phyloP scores from a whole-genome alignment of 1,140 invertebrate genomes.

The Drosophila micromelanica region DNA sequence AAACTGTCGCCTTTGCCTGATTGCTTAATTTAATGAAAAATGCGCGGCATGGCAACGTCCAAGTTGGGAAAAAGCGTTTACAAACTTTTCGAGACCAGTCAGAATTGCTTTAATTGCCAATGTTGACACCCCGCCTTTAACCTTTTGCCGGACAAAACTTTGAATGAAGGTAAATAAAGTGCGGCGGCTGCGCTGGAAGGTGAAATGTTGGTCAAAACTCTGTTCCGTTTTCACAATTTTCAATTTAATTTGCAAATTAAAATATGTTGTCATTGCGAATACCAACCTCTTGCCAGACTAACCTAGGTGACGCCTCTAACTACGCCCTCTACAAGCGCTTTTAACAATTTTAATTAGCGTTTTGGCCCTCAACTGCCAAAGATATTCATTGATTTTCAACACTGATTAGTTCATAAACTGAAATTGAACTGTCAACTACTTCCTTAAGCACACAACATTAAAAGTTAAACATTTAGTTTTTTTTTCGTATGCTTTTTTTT shows the following conservation, averaged over 20 bases:
- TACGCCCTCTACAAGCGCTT: background rate
- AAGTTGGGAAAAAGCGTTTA: constrained; percentile 3
- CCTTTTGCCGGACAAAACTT: constrained; percentile 6
- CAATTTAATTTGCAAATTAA: constrained; percentile 78
- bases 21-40: constrained; percentile 54
- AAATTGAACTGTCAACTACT: constrained; percentile 13
- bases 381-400: constrained; percentile 35
- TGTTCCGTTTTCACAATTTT: constrained; percentile 17
- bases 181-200: constrained; percentile 30
- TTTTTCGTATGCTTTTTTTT: no score
- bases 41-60: constrained; percentile 22
- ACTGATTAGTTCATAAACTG: constrained; percentile 61
- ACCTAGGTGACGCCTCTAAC: background rate
- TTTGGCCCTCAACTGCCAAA: background rate
- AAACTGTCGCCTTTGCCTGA: constrained; percentile 34
- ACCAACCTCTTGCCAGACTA: no score
- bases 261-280: constrained; percentile 38
- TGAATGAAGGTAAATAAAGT: constrained; percentile 33
- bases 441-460: background rate
- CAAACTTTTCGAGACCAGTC: constrained; percentile 44
- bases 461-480: no score
- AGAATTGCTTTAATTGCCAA: constrained; percentile 47
- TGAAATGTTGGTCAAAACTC: constrained; percentile 43
- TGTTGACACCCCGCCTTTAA: constrained; percentile 7
- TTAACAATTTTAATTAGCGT: constrained; percentile 64